Evolutionary conservation across 2,113 vertebrate genomes (phyloP), one percentile per base, ranked within the genome.

Genomic region (Elgaria multicarinata): DNA sequence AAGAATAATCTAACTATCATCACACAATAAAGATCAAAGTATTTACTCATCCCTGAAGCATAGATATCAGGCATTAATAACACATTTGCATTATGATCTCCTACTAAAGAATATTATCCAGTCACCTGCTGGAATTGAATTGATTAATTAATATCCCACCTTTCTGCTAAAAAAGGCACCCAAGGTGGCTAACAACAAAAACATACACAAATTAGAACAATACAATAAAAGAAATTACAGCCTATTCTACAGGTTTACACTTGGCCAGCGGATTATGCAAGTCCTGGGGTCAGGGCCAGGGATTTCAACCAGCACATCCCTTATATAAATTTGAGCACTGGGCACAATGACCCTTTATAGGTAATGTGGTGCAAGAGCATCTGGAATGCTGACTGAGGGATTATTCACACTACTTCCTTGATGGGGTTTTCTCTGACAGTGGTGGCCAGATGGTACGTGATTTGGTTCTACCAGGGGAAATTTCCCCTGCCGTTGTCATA

Each of bases 381-480:
- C 88, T 89, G 88, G 88, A 87, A 87, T 53, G 75, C 86, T 87
- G 86, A 87, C 86, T 46, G 62, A 39, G 62, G 82, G 64, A 85
- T 89, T 89, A 89, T 89, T 89, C 74, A 53, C 83, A 85, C 82
- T 87, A 46, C 58, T 87, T 85, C 26, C 74, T 89, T 84, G 88
- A 89, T 85, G 62, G 62, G 33, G 36, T 33, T 78, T 69, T 77
- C 74, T 75, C 44, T 89, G 82, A 85, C 82, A 89, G 80, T 85
- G 58, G 88, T 89, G 74, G 82, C 88, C 88, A 89, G 88, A 89
- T 89, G 88, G 82, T 69, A 55, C 82, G 55, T 89, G 74, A 77
- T 89, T 89, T 69, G 82, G 74, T 85, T 85, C 74, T 89, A 58
- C 39, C 62, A 69, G 62, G 82, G 82, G 82, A 89, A 67, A 69